Evolutionary conservation across 2,113 vertebrate genomes (phyloP).

Genomic region (Fregata magnificens): DNA sequence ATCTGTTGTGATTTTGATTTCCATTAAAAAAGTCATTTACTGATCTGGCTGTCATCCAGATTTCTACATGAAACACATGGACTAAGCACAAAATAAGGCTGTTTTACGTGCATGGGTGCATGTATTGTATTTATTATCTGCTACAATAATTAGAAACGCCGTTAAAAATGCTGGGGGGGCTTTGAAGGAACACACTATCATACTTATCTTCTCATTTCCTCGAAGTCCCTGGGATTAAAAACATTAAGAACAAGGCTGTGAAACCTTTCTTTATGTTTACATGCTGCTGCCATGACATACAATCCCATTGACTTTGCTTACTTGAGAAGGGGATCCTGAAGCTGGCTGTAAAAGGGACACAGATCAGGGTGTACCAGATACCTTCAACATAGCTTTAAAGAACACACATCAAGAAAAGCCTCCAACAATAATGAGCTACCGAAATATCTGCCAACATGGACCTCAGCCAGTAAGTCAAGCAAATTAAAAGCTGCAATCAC

Average conservation of each 20-base stretch:
- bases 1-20: conserved; percentile 57
- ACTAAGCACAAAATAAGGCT: conserved; percentile 26
- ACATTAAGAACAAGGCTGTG: background rate
- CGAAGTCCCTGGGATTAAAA: background rate
- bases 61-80: conserved; percentile 46
- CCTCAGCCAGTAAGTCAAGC: background rate
- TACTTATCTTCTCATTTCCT: background rate
- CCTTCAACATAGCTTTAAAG: background rate
- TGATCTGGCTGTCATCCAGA: conserved; percentile 50
- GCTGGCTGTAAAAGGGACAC: background rate
- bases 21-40: conserved; percentile 56
- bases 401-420: background rate
- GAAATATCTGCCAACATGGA: conserved; percentile 3
- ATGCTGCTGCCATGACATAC: background rate
- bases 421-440: background rate
- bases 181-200: background rate
- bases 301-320: background rate
- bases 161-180: background rate
- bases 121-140: conserved; percentile 13
- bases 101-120: conserved; percentile 6
- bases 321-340: background rate
- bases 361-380: background rate
- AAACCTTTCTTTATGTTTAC: background rate
- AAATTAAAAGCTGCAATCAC: conserved; percentile 33
- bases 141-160: background rate